Percentiles rank a stretch among this genome's conserved stretches.
These are phyloP conservation scores for Platichthys stellatus DNA, from an alignment of 2,113 vertebrate genomes.

Conservation along the genomic window DNA sequence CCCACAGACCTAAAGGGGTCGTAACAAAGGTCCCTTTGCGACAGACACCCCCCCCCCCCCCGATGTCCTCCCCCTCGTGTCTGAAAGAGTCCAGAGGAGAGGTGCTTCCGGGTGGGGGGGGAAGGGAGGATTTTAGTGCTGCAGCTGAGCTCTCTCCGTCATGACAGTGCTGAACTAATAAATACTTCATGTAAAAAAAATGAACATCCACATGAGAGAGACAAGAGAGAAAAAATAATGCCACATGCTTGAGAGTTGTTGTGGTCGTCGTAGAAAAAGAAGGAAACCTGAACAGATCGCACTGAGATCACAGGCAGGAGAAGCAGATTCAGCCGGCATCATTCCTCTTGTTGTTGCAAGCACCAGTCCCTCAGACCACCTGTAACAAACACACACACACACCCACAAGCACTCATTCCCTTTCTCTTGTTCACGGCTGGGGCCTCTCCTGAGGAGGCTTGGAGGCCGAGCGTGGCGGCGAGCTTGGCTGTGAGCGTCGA, in stretches of 20 bases:
- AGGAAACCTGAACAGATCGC: constrained; percentile 70
- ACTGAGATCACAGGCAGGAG: constrained; percentile 60
- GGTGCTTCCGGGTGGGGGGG: constrained; percentile 11
- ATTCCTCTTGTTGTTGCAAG: constrained; percentile 40
- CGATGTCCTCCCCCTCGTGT: neutral
- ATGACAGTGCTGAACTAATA: constrained; percentile 82
- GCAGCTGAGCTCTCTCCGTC: constrained; percentile 60
- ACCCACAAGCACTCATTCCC: neutral
- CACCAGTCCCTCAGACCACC: constrained; percentile 25
- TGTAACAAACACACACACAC: neutral
- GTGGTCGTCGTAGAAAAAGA: constrained; percentile 51
- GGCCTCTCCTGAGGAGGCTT: constrained; percentile 11
- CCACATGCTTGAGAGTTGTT: constrained; percentile 72
- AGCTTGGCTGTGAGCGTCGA: constrained; percentile 46
- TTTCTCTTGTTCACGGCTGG: constrained; percentile 21
- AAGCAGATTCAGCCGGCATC: constrained; percentile 33
- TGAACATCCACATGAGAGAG: constrained; percentile 42
- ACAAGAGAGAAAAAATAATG: constrained; percentile 48
- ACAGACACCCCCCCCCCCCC: neutral
- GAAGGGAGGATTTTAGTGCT: constrained; percentile 39
- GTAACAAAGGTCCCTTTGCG: constrained; percentile 27
- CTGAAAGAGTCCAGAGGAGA: constrained; percentile 32
- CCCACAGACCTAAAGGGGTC: constrained; percentile 17
- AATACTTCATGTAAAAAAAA: constrained; percentile 81
- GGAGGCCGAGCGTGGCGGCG: constrained; percentile 10